Evolutionary conservation across 1,140 invertebrate genomes (phyloP).

Genomic region (Ooceraea biroi): DNA sequence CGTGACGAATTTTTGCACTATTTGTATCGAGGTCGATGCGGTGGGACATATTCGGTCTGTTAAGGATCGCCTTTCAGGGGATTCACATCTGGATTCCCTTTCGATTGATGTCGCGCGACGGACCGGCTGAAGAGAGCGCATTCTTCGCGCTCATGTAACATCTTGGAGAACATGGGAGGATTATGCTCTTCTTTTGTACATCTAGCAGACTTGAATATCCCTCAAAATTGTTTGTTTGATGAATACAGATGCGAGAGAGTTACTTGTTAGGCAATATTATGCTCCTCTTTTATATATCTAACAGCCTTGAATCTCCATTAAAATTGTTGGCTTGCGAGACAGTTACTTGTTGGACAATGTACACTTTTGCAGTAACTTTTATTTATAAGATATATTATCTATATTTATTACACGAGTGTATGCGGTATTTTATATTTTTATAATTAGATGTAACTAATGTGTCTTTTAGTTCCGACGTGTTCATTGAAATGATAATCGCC

Average conservation of each 20-base stretch:
- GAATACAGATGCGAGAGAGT: too few relatives aligned
- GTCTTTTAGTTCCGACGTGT: neutral
- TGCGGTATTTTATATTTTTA: neutral
- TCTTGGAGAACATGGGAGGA: neutral
- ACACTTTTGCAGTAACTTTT: too few relatives aligned
- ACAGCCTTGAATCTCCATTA: too few relatives aligned
- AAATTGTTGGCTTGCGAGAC: too few relatives aligned
- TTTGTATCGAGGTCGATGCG: slow-evolving; percentile 21
- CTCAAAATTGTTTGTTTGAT: slow-evolving; percentile 1
- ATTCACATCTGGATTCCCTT: neutral
- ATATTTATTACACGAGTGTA: neutral
- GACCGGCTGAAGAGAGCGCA: neutral
- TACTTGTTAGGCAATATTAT: too few relatives aligned
- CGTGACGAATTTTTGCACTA: slow-evolving; percentile 58
- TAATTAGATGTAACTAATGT: slow-evolving; percentile 2
- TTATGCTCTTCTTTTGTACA: neutral
- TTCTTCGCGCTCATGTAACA: neutral
- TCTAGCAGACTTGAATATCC: neutral
- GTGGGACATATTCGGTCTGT: neutral
- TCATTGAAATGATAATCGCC: slow-evolving; percentile 52
- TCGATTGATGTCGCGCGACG: too few relatives aligned
- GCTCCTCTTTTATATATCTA: too few relatives aligned
- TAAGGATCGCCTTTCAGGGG: slow-evolving; percentile 22
- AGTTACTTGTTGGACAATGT: too few relatives aligned
- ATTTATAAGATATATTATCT: too few relatives aligned